A percentile compares a stretch with the other conserved stretches of the same genome.
phyloP scores from a whole-genome alignment of 2,888 invertebrate genomes.

The Agrenia bidenticulata region DNA sequence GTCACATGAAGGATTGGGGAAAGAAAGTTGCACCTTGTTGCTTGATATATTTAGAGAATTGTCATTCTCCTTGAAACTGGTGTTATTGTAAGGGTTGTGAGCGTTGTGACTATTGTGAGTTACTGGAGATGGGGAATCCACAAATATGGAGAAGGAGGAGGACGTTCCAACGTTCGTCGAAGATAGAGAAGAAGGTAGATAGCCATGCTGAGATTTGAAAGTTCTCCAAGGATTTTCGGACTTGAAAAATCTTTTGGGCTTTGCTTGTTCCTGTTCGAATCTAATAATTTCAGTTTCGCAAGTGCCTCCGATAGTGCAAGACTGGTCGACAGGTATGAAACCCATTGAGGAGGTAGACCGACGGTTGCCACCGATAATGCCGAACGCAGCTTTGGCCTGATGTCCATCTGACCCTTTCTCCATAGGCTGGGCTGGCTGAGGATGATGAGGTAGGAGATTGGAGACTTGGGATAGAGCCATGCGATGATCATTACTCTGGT shows the following conservation, averaged over 20 bases:
- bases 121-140: not conserved
- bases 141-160: not conserved
- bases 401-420: no score
- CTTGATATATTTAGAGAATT: not conserved
- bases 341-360: slow-evolving; percentile 10
- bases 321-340: slow-evolving; percentile 27
- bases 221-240: no score
- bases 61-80: slow-evolving; percentile 37
- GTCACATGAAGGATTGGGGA: not conserved
- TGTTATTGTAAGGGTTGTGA: slow-evolving; percentile 20
- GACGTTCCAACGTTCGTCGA: not conserved
- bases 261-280: no score
- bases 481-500: no score
- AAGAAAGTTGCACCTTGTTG: not conserved
- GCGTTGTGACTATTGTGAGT: slow-evolving; percentile 9
- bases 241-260: no score
- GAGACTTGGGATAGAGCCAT: no score
- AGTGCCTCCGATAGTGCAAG: slow-evolving; percentile 18
- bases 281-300: not conserved
- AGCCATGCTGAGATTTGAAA: no score
- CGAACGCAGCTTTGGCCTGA: not conserved
- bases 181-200: not conserved
- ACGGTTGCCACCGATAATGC: slow-evolving; percentile 18
- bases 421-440: no score
- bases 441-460: no score